Conservation (phyloP, 30 jellyfish, hydroid and myxozoan genomes). For the Rhopilema esculentum region DNA sequence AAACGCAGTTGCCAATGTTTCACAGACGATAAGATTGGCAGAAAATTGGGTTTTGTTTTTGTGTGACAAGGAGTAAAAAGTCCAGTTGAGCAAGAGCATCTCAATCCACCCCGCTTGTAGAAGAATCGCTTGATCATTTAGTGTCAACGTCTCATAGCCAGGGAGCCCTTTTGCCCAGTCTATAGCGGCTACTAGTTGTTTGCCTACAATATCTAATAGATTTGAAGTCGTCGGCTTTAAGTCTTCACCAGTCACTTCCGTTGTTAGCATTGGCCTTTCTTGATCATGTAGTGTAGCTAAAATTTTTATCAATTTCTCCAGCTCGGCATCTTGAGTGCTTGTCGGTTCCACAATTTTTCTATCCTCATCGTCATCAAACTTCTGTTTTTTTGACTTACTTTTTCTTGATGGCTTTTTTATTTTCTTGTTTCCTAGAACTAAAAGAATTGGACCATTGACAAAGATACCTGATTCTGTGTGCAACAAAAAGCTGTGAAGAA, state of each 20-base stretch:
- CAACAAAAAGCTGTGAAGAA: neutral
- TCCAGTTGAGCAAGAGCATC: slow-evolving; percentile 87
- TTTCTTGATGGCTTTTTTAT: slow-evolving; percentile 70
- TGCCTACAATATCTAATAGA: slow-evolving; percentile 73
- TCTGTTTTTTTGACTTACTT: slow-evolving; percentile 69
- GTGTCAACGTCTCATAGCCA: slow-evolving; percentile 81
- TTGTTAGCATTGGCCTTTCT: slow-evolving; percentile 51
- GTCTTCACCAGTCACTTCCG: slow-evolving; percentile 26
- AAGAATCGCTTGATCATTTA: slow-evolving; percentile 90
- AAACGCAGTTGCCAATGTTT: slow-evolving; percentile 39
- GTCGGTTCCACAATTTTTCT: slow-evolving; percentile 80
- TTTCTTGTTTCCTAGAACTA: slow-evolving; percentile 88
- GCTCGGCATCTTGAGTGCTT: slow-evolving; percentile 85
- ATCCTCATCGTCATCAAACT: slow-evolving; percentile 71
- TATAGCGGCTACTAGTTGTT: slow-evolving; percentile 80
- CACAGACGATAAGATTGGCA: slow-evolving; percentile 56
- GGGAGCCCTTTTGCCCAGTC: slow-evolving; percentile 98
- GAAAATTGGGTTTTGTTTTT: slow-evolving; percentile 65
- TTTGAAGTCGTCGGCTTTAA: slow-evolving; percentile 63
- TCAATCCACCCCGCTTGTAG: slow-evolving; percentile 97
- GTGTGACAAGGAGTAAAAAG: slow-evolving; percentile 60
- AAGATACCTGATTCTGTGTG: neutral
- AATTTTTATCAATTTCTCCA: slow-evolving; percentile 69
- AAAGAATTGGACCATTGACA: neutral
- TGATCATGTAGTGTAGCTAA: slow-evolving; percentile 66